phyloP scores from a whole-genome alignment of 2,113 vertebrate genomes.

The Mus pahari region DNA sequence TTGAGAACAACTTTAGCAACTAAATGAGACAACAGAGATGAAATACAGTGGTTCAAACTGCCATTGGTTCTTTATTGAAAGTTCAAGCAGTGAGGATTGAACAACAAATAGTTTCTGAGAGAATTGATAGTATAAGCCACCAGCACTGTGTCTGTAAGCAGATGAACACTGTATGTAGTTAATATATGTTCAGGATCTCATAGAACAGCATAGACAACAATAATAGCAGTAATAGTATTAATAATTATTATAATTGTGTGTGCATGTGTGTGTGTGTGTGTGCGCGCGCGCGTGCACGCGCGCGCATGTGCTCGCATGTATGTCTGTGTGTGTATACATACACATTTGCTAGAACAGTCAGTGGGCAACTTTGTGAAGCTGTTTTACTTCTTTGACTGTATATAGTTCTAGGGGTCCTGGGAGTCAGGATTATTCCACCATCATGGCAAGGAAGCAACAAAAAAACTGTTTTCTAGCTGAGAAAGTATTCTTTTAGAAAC shows the following conservation, averaged over 20 bases:
- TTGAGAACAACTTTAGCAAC: neutral
- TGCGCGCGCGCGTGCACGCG: too few relatives aligned
- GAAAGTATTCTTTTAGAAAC: conserved; percentile 27
- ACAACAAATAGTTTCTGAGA: neutral
- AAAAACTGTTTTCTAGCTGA: neutral
- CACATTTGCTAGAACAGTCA: neutral
- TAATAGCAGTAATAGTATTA: neutral
- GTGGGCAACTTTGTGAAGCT: neutral
- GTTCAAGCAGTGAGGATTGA: conserved; percentile 33
- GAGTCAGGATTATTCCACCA: neutral
- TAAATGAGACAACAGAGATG: neutral
- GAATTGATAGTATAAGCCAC: neutral
- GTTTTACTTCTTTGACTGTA: neutral
- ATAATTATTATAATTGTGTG: neutral
- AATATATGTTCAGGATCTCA: neutral
- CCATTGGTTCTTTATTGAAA: neutral
- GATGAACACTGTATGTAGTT: neutral
- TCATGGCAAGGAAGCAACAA: neutral
- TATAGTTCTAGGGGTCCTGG: neutral
- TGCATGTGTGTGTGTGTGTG: neutral
- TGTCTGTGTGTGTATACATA: neutral
- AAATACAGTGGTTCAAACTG: neutral
- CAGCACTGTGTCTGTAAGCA: neutral
- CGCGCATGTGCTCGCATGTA: neutral
- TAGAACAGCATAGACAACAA: neutral